Evolutionary conservation across 2,888 invertebrate species (phyloP).

Genomic region (Epinotia ramella): DNA sequence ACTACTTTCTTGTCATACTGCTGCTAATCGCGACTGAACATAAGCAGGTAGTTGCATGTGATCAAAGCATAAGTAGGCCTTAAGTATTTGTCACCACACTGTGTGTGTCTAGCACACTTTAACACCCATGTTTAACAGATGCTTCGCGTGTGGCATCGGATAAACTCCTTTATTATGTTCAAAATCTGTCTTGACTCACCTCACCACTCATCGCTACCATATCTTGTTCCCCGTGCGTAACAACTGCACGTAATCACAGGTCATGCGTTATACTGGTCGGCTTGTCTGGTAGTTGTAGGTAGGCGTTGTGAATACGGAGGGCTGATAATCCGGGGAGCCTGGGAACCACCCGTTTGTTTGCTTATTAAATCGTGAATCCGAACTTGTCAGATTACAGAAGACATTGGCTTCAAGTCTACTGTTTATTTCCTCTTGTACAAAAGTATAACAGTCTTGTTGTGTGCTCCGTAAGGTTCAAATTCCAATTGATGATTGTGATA

Average conservation of each 20-base stretch:
- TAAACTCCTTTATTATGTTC: background rate
- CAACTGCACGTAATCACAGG: too few relatives aligned
- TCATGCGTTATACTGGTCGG: background rate
- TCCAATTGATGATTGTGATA: background rate
- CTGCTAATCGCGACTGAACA: background rate
- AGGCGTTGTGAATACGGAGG: background rate
- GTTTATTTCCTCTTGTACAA: conserved; percentile 8
- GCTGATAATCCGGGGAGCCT: conserved; percentile 16
- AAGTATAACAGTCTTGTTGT: background rate
- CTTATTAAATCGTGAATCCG: conserved; percentile 11
- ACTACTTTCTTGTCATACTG: too few relatives aligned
- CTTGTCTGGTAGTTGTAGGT: background rate
- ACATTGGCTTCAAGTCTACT: conserved; percentile 20
- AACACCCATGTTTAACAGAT: conserved; percentile 1
- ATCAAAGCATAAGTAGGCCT: background rate
- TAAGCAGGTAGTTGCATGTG: background rate
- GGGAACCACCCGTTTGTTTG: conserved; percentile 21
- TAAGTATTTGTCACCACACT: background rate
- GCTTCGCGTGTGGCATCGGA: conserved; percentile 25
- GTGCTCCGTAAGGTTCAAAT: background rate
- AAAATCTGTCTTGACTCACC: background rate
- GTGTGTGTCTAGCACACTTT: background rate
- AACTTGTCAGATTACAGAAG: conserved; percentile 17
- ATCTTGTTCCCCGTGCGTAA: background rate
- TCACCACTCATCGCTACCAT: background rate